Evolutionary conservation across 2,113 vertebrate genomes (phyloP), one percentile per base, ranked within the genome.

Genomic region (Gulo gulo): DNA sequence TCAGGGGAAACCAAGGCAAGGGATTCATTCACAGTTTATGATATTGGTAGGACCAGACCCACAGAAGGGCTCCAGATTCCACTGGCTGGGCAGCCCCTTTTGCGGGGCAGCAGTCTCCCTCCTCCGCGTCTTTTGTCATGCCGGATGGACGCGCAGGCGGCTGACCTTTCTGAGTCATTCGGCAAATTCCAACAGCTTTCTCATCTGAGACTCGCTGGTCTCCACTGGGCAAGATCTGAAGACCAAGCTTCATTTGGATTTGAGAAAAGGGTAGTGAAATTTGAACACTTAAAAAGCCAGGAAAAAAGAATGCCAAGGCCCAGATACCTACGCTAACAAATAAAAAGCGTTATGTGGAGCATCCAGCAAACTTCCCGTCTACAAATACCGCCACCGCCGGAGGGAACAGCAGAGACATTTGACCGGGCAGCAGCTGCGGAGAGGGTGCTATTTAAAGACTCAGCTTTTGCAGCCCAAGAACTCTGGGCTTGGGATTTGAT

Each of bases 401-500:
- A 94, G 97, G 97, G 95, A 98, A 90, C 78, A n/a, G 88, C 81
- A 36, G 91, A 95, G 96, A 93, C 88, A 94, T 97, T 96, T 91
- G 95, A 97, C 97, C 20, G 34, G 88, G 90, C 88, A 21, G 90
- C 97, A 98, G 97, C 96, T 97, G 97, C 29, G 74, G 86, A 91
- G 59, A 94, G 69, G 87, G 76, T 87, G 73, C 97, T 98, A 98
- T 98, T 98, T 98, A 97, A 97, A 97, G 92, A 83, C 86, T 84
- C 52, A 5, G 90, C 36, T 95, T 94, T 93, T 95, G 94, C 92
- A 93, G 88, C 45, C 91, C 50, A 78, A 97, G 92, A 69, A 94
- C 91, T 82, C 94, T 80, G 93, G 88, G 85, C 61, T 94, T 65
- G 42, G 86, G 69, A 65, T 97, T 92, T 95, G 92, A 97, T 97